Base-by-base conservation (phyloP, 2,113 vertebrate genomes). In the Octodon degus region DNA sequence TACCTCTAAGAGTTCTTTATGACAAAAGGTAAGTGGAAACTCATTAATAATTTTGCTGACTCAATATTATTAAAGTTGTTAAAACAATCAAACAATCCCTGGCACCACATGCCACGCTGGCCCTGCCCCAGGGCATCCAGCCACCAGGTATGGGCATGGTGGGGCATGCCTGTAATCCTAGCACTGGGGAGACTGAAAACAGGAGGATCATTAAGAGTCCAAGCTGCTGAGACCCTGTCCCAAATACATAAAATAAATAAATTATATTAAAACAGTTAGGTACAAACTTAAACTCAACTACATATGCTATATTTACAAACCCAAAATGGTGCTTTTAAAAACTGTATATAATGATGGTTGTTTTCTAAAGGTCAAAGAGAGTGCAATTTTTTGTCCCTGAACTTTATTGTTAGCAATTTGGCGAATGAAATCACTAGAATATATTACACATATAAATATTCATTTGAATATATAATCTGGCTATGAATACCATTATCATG, bases 401-500 rank as follows among this genome's bases (percentile, higher is more conserved):
- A 77, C 2, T 9, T 88, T 72, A 50, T 93, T 55, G 72, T 37
- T 65, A 93, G 91, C 20, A 60, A 37, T 60, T 83, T 79, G 43
- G 72, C 30, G 30, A 87, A 20, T 86, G 32, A 82, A 92, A 79
- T 81, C 87, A 53, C 62, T 68, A 47, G n/a, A 96, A 37, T 86
- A 67, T 24, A 14, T 76, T 50, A 76, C 40, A 86, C 40, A 60
- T n/a, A 72, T 34, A 91, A 90, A 47, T 91, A 72, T 77, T 70
- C 19, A 90, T 81, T 93, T 95, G 77, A 88, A 92, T 58, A 32
- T 40, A 4, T 58, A 60, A 74, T 65, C 40, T 90, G 62, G 50
- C 82, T 72, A 88, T 55, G 60, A 82, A 1, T 43, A 34, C 82
- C 27, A 94, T 96, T 93, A 96, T 22, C 89, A 82, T 90, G 72